These are phyloP conservation scores for Chelonus insularis DNA, from an alignment of 1,140 invertebrate species.

Conservation along the genomic window DNA sequence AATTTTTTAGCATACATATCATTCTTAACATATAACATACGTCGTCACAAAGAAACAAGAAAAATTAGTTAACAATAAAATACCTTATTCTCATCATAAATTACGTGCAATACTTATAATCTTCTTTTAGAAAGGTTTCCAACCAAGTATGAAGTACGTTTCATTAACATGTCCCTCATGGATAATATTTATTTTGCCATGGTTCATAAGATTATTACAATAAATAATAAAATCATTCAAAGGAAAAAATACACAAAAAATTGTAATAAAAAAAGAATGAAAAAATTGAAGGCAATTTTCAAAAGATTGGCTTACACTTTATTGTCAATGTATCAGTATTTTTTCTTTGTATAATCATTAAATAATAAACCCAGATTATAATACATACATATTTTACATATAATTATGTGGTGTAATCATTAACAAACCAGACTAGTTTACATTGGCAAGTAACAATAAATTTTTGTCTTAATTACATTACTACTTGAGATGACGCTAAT, in stretches of 20 bases:
- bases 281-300: constrained; percentile 30
- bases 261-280: not conserved
- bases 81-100: too few relatives aligned
- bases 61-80: too few relatives aligned
- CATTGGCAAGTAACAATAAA: constrained; percentile 51
- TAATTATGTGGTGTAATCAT: constrained; percentile 54
- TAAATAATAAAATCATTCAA: constrained; percentile 3
- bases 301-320: constrained; percentile 58
- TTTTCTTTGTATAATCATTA: constrained; percentile 41
- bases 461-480: constrained; percentile 35
- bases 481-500: too few relatives aligned
- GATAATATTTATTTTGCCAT: too few relatives aligned
- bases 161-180: too few relatives aligned
- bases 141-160: too few relatives aligned
- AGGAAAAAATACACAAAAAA: not conserved
- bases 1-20: too few relatives aligned
- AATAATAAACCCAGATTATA: constrained; percentile 58
- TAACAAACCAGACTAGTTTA: constrained; percentile 54
- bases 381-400: constrained; percentile 61
- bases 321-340: constrained; percentile 54
- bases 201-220: too few relatives aligned
- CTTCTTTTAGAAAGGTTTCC: too few relatives aligned
- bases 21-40: too few relatives aligned
- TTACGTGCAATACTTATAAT: too few relatives aligned
- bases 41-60: too few relatives aligned